Conservation (phyloP, 2,797 vertebrate species). For the Malurus leucopterus region DNA sequence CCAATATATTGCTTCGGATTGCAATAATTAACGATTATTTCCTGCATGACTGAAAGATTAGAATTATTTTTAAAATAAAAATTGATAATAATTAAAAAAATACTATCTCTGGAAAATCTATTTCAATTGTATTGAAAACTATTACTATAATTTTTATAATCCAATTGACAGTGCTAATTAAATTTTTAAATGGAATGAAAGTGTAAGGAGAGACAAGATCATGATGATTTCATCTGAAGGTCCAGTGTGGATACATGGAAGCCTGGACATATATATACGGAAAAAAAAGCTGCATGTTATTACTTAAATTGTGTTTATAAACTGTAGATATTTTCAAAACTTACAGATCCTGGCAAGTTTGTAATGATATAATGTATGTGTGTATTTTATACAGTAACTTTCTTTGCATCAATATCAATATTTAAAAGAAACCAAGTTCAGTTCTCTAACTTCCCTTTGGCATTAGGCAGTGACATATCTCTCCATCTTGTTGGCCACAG, state of each 20-base stretch:
- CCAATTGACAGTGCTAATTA: background rate
- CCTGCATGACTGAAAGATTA: background rate
- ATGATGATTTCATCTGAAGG: background rate
- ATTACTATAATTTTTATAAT: background rate
- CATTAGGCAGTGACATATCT: background rate
- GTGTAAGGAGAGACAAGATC: background rate
- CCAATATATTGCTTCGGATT: background rate
- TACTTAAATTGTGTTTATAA: background rate
- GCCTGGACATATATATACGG: background rate
- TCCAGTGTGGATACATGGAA: background rate
- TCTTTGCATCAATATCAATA: background rate
- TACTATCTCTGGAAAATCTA: background rate
- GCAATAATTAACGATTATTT: slow-evolving; percentile 16
- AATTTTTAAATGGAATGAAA: background rate
- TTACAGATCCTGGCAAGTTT: background rate
- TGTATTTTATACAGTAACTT: background rate
- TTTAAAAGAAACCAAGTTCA: background rate
- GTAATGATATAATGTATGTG: rapidly evolving
- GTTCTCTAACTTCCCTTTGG: background rate
- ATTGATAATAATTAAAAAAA: background rate
- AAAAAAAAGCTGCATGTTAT: background rate
- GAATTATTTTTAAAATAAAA: background rate
- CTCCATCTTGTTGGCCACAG: background rate
- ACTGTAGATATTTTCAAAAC: background rate
- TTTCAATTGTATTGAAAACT: background rate